Conservation (phyloP, 2,888 invertebrate genomes). For the Schizaphis graminum region DNA sequence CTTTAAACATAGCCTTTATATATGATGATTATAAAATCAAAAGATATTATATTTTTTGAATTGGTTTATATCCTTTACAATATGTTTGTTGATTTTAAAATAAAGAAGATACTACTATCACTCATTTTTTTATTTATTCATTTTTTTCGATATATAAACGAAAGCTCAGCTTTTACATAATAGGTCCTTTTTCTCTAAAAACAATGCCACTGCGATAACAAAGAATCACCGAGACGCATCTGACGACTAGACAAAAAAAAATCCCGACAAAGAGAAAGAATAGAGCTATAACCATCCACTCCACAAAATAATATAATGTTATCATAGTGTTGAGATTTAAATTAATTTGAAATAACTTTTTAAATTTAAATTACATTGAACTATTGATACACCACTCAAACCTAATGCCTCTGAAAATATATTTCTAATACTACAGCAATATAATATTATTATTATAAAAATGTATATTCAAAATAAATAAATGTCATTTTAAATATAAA, state of each 20-base stretch:
- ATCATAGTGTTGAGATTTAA: not conserved
- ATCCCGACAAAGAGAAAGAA: not conserved
- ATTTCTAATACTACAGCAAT: not conserved
- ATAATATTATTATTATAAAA: not conserved
- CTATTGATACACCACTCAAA: not conserved
- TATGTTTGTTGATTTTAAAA: not conserved
- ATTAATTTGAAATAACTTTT: not conserved
- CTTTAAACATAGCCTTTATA: constrained; percentile 34
- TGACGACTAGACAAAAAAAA: constrained; percentile 22
- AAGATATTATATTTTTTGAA: constrained; percentile 46
- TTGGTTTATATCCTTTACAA: constrained; percentile 50
- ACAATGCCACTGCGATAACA: constrained; percentile 54
- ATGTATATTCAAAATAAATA: not conserved
- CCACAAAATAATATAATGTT: not conserved
- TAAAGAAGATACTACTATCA: constrained; percentile 45
- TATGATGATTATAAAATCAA: constrained; percentile 38
- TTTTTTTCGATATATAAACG: constrained; percentile 17
- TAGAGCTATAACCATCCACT: not conserved
- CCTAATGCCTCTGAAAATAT: not conserved
- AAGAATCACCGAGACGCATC: constrained; percentile 29
- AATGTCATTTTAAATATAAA: not conserved
- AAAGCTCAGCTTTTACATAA: constrained; percentile 46
- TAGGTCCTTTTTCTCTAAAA: not conserved
- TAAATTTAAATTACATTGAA: not conserved
- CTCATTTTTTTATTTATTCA: constrained; percentile 41